Percentiles rank a stretch among this genome's conserved stretches.
phyloP scores from a whole-genome alignment of 2,888 invertebrate species.

The Mythimna ferrago region DNA sequence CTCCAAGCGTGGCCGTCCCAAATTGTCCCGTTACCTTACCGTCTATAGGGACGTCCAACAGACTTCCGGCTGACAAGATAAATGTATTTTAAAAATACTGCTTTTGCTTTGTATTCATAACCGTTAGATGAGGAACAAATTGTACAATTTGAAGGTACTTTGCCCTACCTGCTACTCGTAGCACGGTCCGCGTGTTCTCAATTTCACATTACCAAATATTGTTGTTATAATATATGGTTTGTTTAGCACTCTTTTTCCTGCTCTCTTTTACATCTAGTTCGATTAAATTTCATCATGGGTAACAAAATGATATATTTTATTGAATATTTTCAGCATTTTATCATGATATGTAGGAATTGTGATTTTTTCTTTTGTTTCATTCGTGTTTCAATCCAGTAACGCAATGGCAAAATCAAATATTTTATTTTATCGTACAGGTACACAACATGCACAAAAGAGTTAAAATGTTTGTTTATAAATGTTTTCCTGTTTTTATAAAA shows the following conservation, averaged over 20 bases:
- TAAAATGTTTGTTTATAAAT: background rate
- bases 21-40: slow-evolving; percentile 51
- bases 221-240: background rate
- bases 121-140: slow-evolving; percentile 36
- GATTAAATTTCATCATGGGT: background rate
- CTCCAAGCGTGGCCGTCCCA: slow-evolving; percentile 41
- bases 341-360: background rate
- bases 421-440: background rate
- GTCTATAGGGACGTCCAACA: slow-evolving; percentile 55
- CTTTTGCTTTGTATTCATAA: slow-evolving; percentile 54
- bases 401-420: background rate
- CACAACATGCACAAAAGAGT: background rate
- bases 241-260: slow-evolving; percentile 10
- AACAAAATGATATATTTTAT: background rate
- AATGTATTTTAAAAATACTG: slow-evolving; percentile 58
- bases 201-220: slow-evolving; percentile 13
- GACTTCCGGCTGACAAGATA: slow-evolving; percentile 52
- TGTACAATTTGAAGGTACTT: slow-evolving; percentile 14
- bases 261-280: slow-evolving; percentile 2
- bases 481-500: background rate
- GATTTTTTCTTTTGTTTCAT: background rate
- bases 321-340: background rate
- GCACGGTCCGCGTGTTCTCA: slow-evolving; percentile 32
- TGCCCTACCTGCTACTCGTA: slow-evolving; percentile 15
- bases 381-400: background rate